These are phyloP conservation scores for Spondyliosoma cantharus DNA, from an alignment of 2,797 vertebrate genomes.

Conservation along the genomic window DNA sequence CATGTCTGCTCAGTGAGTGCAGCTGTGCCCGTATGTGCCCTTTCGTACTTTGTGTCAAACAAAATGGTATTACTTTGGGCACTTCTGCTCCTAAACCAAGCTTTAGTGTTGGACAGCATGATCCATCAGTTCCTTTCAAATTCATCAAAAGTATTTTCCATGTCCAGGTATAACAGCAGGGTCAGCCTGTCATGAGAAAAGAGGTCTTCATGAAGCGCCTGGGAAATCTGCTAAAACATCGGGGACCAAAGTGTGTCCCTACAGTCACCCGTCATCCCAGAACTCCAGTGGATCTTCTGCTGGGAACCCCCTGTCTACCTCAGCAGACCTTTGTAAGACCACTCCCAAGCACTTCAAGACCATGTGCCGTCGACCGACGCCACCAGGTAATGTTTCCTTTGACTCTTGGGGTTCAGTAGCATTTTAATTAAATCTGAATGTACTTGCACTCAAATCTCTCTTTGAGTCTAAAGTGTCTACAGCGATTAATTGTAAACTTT, in stretches of 20 bases:
- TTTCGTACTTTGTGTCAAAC: neutral
- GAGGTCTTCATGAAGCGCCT: slow-evolving; percentile 84
- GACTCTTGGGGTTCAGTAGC: neutral
- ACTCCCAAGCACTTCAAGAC: slow-evolving; percentile 96
- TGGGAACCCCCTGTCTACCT: slow-evolving; percentile 90
- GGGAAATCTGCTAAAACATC: slow-evolving; percentile 86
- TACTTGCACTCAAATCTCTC: neutral
- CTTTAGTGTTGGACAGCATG: neutral
- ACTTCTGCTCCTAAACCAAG: neutral
- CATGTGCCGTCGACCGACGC: slow-evolving; percentile 93
- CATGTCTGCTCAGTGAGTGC: neutral
- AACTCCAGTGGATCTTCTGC: slow-evolving; percentile 81
- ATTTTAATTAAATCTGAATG: neutral
- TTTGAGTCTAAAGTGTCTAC: neutral
- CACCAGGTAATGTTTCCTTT: slow-evolving; percentile 83
- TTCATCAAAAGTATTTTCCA: neutral
- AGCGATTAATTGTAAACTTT: too few species aligned
- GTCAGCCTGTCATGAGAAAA: slow-evolving; percentile 84
- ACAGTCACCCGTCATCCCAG: slow-evolving; percentile 88
- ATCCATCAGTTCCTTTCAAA: neutral
- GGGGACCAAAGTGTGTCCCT: slow-evolving; percentile 90
- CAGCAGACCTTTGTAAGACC: slow-evolving; percentile 93
- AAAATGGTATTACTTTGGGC: neutral
- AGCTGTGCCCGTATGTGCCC: neutral
- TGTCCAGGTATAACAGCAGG: slow-evolving; percentile 76